Conservation (phyloP, 2,113 vertebrate species). For the Athene noctua region DNA sequence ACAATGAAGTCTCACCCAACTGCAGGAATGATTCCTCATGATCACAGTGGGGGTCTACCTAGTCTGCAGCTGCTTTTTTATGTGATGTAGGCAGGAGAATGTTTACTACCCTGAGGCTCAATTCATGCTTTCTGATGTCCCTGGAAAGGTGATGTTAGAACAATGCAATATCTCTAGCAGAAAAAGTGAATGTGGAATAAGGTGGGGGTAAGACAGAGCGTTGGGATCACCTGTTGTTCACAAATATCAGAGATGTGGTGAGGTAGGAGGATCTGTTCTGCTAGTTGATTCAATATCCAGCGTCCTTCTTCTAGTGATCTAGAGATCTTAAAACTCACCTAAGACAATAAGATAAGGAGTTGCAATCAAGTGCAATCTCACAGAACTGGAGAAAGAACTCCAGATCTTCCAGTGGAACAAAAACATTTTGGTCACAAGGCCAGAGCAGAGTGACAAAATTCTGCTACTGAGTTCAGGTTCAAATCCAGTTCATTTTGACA, state of each 20-base stretch:
- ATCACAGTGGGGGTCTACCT: neutral
- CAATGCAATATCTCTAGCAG: neutral
- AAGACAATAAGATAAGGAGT: neutral
- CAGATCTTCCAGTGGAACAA: rapidly evolving
- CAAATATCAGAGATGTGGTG: neutral
- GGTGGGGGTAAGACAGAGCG: neutral
- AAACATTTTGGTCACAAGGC: neutral
- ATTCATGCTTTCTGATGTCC: neutral
- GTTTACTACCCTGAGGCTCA: neutral
- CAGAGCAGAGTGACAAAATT: neutral
- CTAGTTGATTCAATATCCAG: neutral
- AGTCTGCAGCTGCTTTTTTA: neutral
- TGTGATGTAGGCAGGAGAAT: neutral
- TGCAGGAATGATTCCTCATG: neutral
- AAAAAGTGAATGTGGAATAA: neutral
- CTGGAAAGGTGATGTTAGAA: neutral
- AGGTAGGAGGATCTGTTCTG: neutral
- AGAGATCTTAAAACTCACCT: neutral
- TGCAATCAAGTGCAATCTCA: neutral
- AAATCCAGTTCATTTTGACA: neutral
- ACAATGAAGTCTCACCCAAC: neutral
- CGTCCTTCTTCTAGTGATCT: neutral
- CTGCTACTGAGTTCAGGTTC: neutral
- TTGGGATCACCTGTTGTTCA: neutral
- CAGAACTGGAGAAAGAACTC: neutral